Evolutionary conservation across 2,113 vertebrate genomes (phyloP).

Genomic region (Motacilla alba): DNA sequence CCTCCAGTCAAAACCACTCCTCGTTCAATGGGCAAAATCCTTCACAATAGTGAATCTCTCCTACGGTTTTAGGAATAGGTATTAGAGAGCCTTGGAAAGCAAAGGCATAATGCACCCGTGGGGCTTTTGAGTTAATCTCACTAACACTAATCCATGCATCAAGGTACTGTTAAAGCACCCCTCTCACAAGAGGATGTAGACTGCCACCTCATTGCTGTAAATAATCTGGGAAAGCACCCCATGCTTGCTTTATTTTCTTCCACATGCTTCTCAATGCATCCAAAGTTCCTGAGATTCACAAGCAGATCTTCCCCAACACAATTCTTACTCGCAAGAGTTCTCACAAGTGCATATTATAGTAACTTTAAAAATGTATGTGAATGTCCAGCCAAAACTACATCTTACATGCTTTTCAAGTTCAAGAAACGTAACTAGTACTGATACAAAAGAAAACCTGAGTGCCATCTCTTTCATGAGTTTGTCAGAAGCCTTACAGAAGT

Average conservation of each 20-base stretch:
- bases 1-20: background rate
- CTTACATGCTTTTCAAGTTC: background rate
- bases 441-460: background rate
- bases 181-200: background rate
- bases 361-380: background rate
- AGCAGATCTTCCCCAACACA: background rate
- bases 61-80: background rate
- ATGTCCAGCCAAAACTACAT: background rate
- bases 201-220: background rate
- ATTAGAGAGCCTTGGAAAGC: background rate
- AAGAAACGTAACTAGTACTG: background rate
- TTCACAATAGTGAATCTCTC: background rate
- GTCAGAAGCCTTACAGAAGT: background rate
- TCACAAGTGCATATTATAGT: background rate
- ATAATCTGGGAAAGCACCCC: background rate
- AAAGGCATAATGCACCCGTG: fast-evolving
- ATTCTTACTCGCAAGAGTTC: background rate
- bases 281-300: background rate
- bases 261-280: background rate
- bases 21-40: background rate
- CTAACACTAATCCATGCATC: background rate
- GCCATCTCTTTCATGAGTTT: background rate
- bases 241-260: background rate
- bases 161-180: background rate
- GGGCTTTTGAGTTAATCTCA: background rate